phyloP scores from a whole-genome alignment of 2,888 invertebrate species.

The Lottia gigantea region DNA sequence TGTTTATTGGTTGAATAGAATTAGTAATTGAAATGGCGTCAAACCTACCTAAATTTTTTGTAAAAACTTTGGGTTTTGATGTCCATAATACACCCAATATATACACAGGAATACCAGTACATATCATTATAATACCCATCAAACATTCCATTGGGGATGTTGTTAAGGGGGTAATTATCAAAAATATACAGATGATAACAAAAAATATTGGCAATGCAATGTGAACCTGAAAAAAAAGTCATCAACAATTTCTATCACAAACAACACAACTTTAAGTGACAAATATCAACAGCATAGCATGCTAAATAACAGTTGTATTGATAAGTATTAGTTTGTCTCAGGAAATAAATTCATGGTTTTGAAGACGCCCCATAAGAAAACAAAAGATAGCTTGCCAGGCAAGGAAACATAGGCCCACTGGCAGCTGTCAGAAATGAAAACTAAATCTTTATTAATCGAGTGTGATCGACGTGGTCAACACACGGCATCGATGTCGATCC shows the following conservation, averaged over 20 bases:
- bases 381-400: too few species aligned
- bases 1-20: background rate
- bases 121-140: slow-evolving; percentile 59
- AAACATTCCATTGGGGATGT: slow-evolving; percentile 61
- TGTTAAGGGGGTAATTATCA: slow-evolving; percentile 61
- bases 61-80: slow-evolving; percentile 60
- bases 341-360: too few species aligned
- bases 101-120: slow-evolving; percentile 79
- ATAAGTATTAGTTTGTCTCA: too few species aligned
- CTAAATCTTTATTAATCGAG: too few species aligned
- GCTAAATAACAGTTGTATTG: too few species aligned
- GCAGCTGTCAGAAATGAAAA: too few species aligned
- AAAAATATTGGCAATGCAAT: slow-evolving; percentile 63
- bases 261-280: too few species aligned
- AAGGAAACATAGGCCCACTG: too few species aligned
- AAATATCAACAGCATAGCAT: too few species aligned
- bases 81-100: slow-evolving; percentile 72
- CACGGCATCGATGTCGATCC: too few species aligned
- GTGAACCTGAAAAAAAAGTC: slow-evolving; percentile 51
- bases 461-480: too few species aligned
- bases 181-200: slow-evolving; percentile 58
- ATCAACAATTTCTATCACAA: background rate
- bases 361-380: too few species aligned
- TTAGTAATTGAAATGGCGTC: background rate
- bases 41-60: slow-evolving; percentile 46